A percentile compares a stretch with the other conserved stretches of the same genome.
Conservation (phyloP, 2,797 vertebrate genomes). For the Pangasius krempfi region DNA sequence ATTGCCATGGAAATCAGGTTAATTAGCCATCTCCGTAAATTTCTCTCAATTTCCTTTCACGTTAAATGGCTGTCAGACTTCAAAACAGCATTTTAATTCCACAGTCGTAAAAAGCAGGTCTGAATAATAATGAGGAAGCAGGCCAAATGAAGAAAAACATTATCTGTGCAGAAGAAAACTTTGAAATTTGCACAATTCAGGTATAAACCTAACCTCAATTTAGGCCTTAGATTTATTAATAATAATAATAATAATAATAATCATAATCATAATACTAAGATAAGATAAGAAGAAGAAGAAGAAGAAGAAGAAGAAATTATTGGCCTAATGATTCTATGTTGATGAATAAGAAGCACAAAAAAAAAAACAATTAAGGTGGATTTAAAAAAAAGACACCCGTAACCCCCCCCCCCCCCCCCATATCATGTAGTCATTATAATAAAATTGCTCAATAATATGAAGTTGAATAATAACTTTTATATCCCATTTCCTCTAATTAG, state of each 20-base stretch:
- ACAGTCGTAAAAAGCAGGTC: background rate
- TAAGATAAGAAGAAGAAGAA: background rate
- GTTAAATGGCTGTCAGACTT: background rate
- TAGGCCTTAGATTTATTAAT: background rate
- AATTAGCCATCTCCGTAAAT: background rate
- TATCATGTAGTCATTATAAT: background rate
- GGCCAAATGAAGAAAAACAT: background rate
- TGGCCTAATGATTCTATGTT: background rate
- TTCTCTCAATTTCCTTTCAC: background rate
- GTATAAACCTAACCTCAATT: background rate
- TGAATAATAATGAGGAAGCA: background rate
- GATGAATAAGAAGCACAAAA: background rate
- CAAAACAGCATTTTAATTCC: background rate
- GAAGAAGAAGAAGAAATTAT: background rate
- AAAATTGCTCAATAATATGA: background rate
- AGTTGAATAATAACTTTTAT: background rate
- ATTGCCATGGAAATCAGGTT: background rate
- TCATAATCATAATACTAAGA: too few relatives aligned
- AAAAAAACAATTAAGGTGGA: background rate
- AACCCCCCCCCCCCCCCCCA: background rate
- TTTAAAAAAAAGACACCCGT: background rate
- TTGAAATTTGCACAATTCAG: background rate
- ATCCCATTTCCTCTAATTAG: background rate
- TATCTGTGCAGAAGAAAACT: background rate
- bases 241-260: background rate